Percentiles rank a stretch among this genome's conserved stretches.
Conservation (phyloP, 2,797 vertebrate genomes). For the Falco berigora region DNA sequence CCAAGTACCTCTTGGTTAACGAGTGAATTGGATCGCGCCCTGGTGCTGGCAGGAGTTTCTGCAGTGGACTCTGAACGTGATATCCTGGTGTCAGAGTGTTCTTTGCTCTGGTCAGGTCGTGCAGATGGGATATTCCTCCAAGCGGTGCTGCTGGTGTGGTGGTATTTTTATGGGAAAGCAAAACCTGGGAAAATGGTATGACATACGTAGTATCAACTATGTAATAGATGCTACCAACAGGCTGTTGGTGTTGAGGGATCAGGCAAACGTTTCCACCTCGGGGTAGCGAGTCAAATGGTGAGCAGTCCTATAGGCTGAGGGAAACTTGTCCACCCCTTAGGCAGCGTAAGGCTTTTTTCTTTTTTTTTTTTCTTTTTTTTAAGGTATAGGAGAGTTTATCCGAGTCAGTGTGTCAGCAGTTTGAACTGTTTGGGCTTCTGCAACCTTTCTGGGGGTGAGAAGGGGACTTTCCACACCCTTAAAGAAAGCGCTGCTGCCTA, state of each 20-base stretch:
- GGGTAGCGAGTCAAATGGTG: background rate
- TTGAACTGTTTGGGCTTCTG: background rate
- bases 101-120: background rate
- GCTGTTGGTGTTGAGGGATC: background rate
- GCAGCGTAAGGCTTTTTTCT: background rate
- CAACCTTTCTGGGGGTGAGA: background rate
- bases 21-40: background rate
- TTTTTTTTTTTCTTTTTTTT: background rate
- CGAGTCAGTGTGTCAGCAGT: background rate
- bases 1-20: background rate
- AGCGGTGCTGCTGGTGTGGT: rapidly evolving
- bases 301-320: background rate
- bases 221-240: background rate
- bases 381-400: background rate
- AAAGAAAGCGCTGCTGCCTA: background rate
- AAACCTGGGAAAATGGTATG: background rate
- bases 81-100: background rate
- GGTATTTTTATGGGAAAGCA: background rate
- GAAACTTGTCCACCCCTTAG: background rate
- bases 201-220: background rate
- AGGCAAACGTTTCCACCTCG: background rate
- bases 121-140: background rate
- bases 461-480: background rate
- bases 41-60: background rate
- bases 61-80: background rate